A percentile compares a stretch with the other conserved stretches of the same genome.
Conservation (phyloP, 1,140 invertebrate genomes). For the Coenobita brevimanus region DNA sequence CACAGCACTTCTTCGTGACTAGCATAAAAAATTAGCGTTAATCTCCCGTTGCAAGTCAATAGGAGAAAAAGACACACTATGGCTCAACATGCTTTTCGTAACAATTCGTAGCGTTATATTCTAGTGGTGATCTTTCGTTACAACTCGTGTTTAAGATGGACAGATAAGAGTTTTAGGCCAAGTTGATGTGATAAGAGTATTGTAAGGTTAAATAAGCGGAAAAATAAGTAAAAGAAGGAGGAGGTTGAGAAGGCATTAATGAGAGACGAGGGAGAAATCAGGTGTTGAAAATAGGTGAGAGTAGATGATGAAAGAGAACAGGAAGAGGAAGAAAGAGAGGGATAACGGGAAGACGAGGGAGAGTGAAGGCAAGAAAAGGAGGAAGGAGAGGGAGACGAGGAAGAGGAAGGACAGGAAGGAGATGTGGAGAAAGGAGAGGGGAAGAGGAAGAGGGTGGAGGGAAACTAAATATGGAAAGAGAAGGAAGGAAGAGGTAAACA, state of each 20-base stretch:
- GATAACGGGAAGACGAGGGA: not conserved
- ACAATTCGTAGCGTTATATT: no score
- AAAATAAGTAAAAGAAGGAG: not conserved
- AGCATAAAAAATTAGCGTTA: no score
- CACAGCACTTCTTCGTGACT: no score
- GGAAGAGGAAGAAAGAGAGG: not conserved
- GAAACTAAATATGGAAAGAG: not conserved
- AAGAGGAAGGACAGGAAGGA: conserved; percentile 1
- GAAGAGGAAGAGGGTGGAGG: not conserved
- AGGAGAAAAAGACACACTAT: not conserved
- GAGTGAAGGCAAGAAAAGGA: not conserved
- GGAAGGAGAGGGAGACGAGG: not conserved
- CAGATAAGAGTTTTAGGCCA: no score
- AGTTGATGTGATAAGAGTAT: no score
- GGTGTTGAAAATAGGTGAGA: no score
- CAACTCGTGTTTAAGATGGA: no score
- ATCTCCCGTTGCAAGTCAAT: not conserved
- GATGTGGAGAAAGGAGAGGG: not conserved
- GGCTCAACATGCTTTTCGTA: no score
- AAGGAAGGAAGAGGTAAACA: not conserved
- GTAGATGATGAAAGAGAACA: not conserved
- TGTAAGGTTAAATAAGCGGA: not conserved
- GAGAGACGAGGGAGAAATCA: no score
- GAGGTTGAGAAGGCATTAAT: no score
- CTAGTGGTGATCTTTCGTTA: no score